phyloP scores from a whole-genome alignment of 2,888 invertebrate genomes.

The Strigamia maritima region DNA sequence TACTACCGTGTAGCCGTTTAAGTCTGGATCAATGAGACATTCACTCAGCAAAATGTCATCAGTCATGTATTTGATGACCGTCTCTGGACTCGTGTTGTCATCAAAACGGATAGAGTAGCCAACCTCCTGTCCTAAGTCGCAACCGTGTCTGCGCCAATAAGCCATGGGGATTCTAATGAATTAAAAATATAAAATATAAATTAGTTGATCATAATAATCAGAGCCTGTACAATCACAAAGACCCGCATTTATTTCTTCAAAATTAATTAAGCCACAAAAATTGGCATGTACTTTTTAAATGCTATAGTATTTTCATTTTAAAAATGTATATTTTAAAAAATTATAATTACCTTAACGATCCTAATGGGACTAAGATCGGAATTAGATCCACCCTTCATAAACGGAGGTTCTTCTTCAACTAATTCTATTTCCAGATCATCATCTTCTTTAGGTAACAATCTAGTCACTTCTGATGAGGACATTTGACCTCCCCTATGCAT shows the following conservation, averaged over 20 bases:
- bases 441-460: slow-evolving; percentile 71
- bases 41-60: slow-evolving; percentile 97
- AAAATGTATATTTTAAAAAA: too few species aligned
- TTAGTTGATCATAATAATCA: too few species aligned
- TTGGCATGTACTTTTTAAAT: too few species aligned
- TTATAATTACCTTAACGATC: slow-evolving; percentile 74
- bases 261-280: too few species aligned
- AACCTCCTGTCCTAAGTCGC: slow-evolving; percentile 82
- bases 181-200: not conserved
- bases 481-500: slow-evolving; percentile 91
- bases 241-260: too few species aligned
- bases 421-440: slow-evolving; percentile 84
- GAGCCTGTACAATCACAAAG: too few species aligned
- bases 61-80: slow-evolving; percentile 97
- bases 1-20: slow-evolving; percentile 94
- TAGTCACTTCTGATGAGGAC: slow-evolving; percentile 91
- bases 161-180: slow-evolving; percentile 85
- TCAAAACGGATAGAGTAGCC: slow-evolving; percentile 99
- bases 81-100: slow-evolving; percentile 92
- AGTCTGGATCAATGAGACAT: slow-evolving; percentile 89
- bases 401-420: slow-evolving; percentile 97
- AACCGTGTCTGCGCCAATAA: slow-evolving; percentile 92
- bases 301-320: too few species aligned
- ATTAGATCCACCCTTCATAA: slow-evolving; percentile 74
- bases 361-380: slow-evolving; percentile 89